A percentile compares a stretch with the other conserved stretches of the same genome.
Conservation (phyloP, 2,113 vertebrate genomes). For the Carlito syrichta region DNA sequence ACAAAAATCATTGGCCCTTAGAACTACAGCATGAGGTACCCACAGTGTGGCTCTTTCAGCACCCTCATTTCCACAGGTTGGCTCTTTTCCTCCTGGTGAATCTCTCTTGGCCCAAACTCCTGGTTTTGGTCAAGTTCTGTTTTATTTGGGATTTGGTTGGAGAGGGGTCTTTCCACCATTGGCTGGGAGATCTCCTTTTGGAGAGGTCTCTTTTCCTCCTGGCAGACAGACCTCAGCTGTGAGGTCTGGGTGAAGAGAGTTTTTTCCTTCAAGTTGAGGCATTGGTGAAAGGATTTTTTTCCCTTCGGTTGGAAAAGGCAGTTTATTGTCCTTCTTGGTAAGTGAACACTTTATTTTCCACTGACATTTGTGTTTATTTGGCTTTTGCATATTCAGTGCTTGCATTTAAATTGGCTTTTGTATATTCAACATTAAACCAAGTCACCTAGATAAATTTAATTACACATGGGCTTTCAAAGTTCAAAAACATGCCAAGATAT, state of each 20-base stretch:
- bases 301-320: neutral
- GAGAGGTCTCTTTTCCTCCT: neutral
- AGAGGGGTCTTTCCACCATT: neutral
- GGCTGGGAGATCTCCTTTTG: neutral
- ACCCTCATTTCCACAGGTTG: neutral
- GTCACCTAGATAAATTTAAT: neutral
- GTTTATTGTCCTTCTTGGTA: neutral
- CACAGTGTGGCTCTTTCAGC: neutral
- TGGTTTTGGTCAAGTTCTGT: neutral
- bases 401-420: neutral
- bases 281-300: neutral
- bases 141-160: neutral
- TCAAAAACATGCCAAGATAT: neutral
- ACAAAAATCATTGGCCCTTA: neutral
- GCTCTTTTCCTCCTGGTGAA: neutral
- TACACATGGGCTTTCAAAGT: neutral
- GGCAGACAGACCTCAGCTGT: neutral
- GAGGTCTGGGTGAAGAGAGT: neutral
- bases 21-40: neutral
- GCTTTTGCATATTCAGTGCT: neutral
- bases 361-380: neutral
- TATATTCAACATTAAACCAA: neutral
- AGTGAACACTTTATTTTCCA: neutral
- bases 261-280: neutral
- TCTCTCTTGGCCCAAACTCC: neutral